These are phyloP conservation scores for Polydesmus complanatus DNA, from an alignment of 2,888 invertebrate species.

Conservation along the genomic window DNA sequence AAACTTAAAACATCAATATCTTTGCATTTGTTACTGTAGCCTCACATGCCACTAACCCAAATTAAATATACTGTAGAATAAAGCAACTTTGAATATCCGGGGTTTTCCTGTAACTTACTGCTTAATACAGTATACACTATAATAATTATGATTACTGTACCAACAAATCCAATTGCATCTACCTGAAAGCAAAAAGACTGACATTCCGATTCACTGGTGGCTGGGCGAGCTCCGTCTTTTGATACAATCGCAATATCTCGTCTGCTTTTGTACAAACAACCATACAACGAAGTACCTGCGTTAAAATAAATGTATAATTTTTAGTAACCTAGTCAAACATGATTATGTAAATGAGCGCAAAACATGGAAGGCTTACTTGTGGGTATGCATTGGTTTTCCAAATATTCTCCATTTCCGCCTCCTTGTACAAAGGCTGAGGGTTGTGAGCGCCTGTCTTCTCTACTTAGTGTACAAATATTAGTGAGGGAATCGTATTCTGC, in stretches of 20 bases:
- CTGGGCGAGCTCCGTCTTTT: constrained; percentile 35
- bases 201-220: constrained; percentile 32
- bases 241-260: constrained; percentile 31
- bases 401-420: constrained; percentile 36
- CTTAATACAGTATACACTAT: too few relatives aligned
- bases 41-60: too few relatives aligned
- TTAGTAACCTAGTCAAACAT: not conserved
- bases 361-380: not conserved
- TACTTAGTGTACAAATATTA: constrained; percentile 35
- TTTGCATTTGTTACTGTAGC: too few relatives aligned
- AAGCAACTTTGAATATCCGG: too few relatives aligned
- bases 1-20: too few relatives aligned
- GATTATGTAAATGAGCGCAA: not conserved
- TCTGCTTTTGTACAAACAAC: constrained; percentile 31
- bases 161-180: too few relatives aligned
- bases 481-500: constrained; percentile 38
- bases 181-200: constrained; percentile 34
- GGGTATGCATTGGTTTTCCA: constrained; percentile 41
- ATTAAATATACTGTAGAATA: too few relatives aligned
- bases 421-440: constrained; percentile 36
- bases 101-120: too few relatives aligned
- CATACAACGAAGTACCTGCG: constrained; percentile 30
- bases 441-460: constrained; percentile 39
- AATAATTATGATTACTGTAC: too few relatives aligned
- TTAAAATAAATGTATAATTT: not conserved